These are phyloP conservation scores for Micrasema longulum DNA, from an alignment of 1,140 invertebrate genomes.

Conservation along the genomic window DNA sequence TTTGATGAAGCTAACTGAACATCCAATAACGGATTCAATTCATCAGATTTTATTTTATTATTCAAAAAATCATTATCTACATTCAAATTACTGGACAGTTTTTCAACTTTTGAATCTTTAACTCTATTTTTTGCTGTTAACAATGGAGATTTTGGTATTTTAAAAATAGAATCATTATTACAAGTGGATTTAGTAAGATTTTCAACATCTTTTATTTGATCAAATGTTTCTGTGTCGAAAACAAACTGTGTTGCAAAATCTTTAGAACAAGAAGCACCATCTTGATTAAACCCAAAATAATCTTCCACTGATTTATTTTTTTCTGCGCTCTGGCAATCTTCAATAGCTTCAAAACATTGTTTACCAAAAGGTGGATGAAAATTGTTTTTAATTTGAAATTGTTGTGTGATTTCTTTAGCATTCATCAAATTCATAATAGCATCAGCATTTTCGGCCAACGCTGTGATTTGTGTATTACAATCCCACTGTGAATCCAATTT, in stretches of 20 bases:
- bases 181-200: conserved; percentile 22
- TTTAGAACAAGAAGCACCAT: not conserved
- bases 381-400: not conserved
- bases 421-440: conserved; percentile 42
- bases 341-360: too few species aligned
- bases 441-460: conserved; percentile 44
- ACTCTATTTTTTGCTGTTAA: too few species aligned
- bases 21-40: too few species aligned
- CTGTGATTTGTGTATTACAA: conserved; percentile 39
- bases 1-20: too few species aligned
- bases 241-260: not conserved
- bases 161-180: too few species aligned
- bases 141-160: too few species aligned
- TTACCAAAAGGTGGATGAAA: not conserved
- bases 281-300: not conserved
- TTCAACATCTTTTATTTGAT: not conserved
- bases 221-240: not conserved
- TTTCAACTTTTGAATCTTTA: too few species aligned
- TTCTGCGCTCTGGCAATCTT: not conserved
- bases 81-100: too few species aligned
- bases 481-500: conserved; percentile 47
- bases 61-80: too few species aligned
- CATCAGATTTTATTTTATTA: too few species aligned
- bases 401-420: conserved; percentile 28
- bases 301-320: not conserved